Percentiles rank a stretch among this genome's conserved stretches.
phyloP scores from a whole-genome alignment of 2,113 vertebrate genomes.

The Globicephala melas region DNA sequence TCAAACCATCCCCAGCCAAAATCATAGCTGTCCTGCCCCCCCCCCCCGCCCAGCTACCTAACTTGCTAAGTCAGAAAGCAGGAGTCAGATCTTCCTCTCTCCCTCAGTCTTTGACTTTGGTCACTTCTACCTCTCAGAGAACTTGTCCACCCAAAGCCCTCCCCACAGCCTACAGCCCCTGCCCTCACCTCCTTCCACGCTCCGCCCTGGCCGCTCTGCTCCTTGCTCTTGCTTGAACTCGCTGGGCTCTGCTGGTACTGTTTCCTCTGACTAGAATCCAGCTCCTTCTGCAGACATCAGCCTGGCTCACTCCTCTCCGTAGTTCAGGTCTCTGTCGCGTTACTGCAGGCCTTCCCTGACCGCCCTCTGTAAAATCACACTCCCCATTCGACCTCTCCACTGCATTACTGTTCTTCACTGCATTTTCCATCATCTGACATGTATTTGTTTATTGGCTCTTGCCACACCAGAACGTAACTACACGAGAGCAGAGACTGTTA shows the following conservation, averaged over 20 bases:
- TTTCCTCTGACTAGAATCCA: too few species aligned
- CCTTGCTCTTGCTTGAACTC: not conserved
- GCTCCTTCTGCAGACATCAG: not conserved
- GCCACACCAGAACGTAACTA: not conserved
- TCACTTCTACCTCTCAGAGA: not conserved
- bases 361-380: not conserved
- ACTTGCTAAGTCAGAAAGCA: not conserved
- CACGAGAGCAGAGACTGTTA: not conserved
- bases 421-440: not conserved
- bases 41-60: too few species aligned
- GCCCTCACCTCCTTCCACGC: not conserved
- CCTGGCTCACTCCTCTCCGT: fast-evolving
- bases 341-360: not conserved
- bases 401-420: not conserved
- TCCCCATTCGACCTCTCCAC: not conserved
- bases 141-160: not conserved
- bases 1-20: not conserved
- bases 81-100: not conserved
- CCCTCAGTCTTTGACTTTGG: not conserved
- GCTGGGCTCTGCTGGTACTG: not conserved
- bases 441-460: not conserved
- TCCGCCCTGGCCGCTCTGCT: not conserved
- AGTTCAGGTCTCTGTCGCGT: not conserved
- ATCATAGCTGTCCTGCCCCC: not conserved
- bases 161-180: fast-evolving